Conservation (phyloP, 2,888 invertebrate genomes). For the Metalampra italica region DNA sequence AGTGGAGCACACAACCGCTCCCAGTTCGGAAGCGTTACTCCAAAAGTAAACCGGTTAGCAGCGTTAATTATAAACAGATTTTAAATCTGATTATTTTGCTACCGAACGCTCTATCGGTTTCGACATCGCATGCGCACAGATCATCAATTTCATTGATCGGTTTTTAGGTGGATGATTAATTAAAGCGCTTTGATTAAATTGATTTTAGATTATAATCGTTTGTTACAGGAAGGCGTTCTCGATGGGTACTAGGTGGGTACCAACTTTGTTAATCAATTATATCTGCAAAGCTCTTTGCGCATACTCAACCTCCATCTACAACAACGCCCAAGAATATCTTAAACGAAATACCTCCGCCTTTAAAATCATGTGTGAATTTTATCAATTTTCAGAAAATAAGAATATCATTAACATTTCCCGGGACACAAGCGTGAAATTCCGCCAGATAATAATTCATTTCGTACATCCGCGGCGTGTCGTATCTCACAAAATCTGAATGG, state of each 20-base stretch:
- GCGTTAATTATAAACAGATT: conserved; percentile 70
- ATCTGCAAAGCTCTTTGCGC: background rate
- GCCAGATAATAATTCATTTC: conserved; percentile 46
- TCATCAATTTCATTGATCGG: conserved; percentile 62
- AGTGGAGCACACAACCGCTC: conserved; percentile 43
- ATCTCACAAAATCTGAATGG: conserved; percentile 45
- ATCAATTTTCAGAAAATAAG: background rate
- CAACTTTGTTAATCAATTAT: background rate
- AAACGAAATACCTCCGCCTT: background rate
- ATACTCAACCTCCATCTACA: background rate
- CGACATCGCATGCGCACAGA: conserved; percentile 47
- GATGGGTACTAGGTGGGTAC: too few relatives aligned
- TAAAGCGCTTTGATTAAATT: conserved; percentile 42
- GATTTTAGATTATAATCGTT: conserved; percentile 34
- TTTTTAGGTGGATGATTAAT: conserved; percentile 57
- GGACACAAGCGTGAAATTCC: conserved; percentile 41
- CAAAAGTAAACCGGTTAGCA: conserved; percentile 51
- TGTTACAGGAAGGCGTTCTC: conserved; percentile 16
- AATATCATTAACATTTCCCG: conserved; percentile 26
- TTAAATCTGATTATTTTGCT: conserved; percentile 68
- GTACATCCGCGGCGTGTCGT: conserved; percentile 28
- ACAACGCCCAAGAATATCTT: background rate
- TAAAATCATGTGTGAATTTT: background rate
- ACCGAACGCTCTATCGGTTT: conserved; percentile 58
- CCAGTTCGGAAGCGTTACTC: conserved; percentile 54